phyloP scores from a whole-genome alignment of 2,113 vertebrate species.

The Nanorana parkeri region DNA sequence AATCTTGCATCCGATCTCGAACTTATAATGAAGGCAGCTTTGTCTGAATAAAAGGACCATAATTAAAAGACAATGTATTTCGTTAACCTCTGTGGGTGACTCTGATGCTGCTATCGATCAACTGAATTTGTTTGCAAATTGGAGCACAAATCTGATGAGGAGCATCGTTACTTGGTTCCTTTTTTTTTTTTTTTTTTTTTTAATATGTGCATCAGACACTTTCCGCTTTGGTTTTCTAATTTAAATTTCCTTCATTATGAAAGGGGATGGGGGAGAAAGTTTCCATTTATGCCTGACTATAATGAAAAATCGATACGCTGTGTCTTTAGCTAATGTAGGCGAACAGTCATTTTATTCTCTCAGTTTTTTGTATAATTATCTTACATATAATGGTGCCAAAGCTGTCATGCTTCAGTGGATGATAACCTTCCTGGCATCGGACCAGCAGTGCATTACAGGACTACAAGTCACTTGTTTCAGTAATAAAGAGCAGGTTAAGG shows the following conservation, averaged over 20 bases:
- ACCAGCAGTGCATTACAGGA: constrained; percentile 19
- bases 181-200: constrained; percentile 24
- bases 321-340: constrained; percentile 54
- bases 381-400: constrained; percentile 42
- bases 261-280: neutral
- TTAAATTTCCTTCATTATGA: constrained; percentile 47
- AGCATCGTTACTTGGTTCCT: neutral
- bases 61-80: constrained; percentile 51
- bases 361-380: constrained; percentile 46
- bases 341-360: constrained; percentile 20
- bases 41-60: constrained; percentile 40
- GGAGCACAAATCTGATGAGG: neutral
- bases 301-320: constrained; percentile 46
- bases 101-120: constrained; percentile 46
- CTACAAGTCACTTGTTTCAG: constrained; percentile 7
- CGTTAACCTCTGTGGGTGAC: constrained; percentile 49
- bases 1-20: constrained; percentile 42
- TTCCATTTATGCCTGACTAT: constrained; percentile 38
- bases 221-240: constrained; percentile 31
- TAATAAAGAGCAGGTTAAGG: constrained; percentile 19
- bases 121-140: constrained; percentile 6
- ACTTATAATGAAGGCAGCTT: constrained; percentile 32
- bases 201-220: constrained; percentile 34
- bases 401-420: constrained; percentile 33
- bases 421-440: constrained; percentile 8